These are phyloP conservation scores for Trididemnum miniatum DNA, from an alignment of 23 tunicate genomes.

Conservation along the genomic window DNA sequence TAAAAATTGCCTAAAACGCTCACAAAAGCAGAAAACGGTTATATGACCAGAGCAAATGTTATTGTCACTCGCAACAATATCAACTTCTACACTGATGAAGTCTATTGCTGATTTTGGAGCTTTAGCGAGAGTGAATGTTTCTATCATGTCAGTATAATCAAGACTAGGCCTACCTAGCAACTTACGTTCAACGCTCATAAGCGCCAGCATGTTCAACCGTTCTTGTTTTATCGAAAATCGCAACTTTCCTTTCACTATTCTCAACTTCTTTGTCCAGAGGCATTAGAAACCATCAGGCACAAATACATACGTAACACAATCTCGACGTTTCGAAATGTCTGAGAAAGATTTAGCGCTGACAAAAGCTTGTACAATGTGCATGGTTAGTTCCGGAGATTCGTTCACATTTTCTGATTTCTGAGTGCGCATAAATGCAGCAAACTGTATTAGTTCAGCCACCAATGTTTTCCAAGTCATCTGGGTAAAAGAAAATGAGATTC, in stretches of 20 bases:
- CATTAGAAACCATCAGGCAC: neutral
- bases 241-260: too few relatives aligned
- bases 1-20: neutral
- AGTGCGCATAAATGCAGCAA: neutral
- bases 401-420: neutral
- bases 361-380: neutral
- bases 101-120: neutral
- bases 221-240: neutral
- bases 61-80: too few relatives aligned
- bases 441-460: neutral
- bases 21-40: neutral
- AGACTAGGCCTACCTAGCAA: neutral
- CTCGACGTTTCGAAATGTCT: neutral
- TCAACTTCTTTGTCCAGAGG: neutral
- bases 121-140: neutral
- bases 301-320: neutral
- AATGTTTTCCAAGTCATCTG: neutral
- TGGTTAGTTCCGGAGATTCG: neutral
- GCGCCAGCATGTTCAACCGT: neutral
- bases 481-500: neutral
- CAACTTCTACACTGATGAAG: too few relatives aligned
- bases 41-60: neutral
- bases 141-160: neutral
- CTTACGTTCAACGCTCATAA: neutral
- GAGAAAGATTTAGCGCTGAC: neutral